Evolutionary conservation across 2,113 vertebrate species (phyloP), one percentile per base, ranked within the genome.

Genomic region (Phyllostomus discolor): DNA sequence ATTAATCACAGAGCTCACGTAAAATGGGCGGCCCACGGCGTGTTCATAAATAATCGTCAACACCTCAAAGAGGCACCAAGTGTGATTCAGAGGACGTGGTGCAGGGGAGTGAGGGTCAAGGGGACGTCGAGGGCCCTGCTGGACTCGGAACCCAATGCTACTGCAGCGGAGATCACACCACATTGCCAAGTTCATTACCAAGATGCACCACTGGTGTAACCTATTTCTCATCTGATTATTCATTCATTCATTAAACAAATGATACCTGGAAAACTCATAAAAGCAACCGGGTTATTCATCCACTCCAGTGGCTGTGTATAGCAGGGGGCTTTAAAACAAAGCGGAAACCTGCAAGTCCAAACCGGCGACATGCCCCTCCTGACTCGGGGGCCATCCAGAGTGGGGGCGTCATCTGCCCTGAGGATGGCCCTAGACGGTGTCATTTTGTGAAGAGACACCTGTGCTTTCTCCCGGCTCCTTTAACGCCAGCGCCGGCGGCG

Each of bases 61-160:
- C 9, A 8, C 52, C 78, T n/a, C 3, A 1, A 31, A 22, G 54
- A 75, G 66, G 57, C 24, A 2, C 38, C 10, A 4, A 15, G 46
- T 10, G 64, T 31, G 35, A 33, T 1, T 9, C 0, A 1, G 59
- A 67, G 72, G 5, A 1, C 24, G 4, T 0, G 20, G 26, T 11
- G 46, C n/a, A 0, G 1, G 41, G 76, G 64, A 12, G 12, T 4
- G 46, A 28, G 16, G 64, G 66, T 10, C 66, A 12, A 84, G 88
- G 72, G 64, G 26, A 46, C 0, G 0, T 9, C 35, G 22, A 59
- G 70, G 52, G 52, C 17, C 66, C 81, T 33, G 16, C 69, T 73
- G 62, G 38, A n/a, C 76, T 24, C 9, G 26, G 46, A 79, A 26
- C 22, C 62, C 54, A 38, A 35, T 41, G 46, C 41, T 67, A 57